Evolutionary conservation across 1,140 invertebrate genomes (phyloP), one percentile per base, ranked within the genome.

Genomic region (Zophobas atratus): DNA sequence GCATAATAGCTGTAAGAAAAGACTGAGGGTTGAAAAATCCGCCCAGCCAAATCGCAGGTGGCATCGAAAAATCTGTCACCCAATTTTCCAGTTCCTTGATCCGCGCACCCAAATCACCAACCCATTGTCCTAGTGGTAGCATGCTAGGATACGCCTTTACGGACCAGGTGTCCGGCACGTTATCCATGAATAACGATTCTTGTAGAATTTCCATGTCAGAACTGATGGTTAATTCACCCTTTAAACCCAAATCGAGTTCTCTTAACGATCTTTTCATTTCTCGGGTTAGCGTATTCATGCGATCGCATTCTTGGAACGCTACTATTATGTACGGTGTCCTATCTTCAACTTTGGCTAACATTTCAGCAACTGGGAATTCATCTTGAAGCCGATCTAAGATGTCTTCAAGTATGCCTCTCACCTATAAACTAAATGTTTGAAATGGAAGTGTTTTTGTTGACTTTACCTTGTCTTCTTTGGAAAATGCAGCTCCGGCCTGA

Each of bases 11-110:
- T 0, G 97, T 99, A 4, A 99, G 88, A 86, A 99, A 97, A 6
- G 96, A 98, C 87, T 99, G 97, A 0, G 97, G 97, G 88, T 98
- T 99, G 88, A 99, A 99, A 86, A 99, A 97, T 32, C 97, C 97
- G 5, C 93, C 95, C 35, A 98, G 87, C 97, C 97, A 99, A 33
- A 98, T 92, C 0, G 96, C 92, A 0, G 94, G 87, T 0, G 97
- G 97, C 55, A 96, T 87, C 90, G 89, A 90, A 86, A 96, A 96
- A 85, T 96, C 95, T 0, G 89, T 86, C 20, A 92, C 91, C 96
- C 95, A 97, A 43, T 87, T 89, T 81, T 95, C 92, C 1, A 97
- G 86, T 85, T 97, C 95, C 82, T 91, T 91, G 6, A 96, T 88
- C 77, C 97, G 88, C 8, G 92, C 88, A 46, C 96, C 89, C 34